Evolutionary conservation across 2,888 invertebrate genomes (phyloP), one percentile per base, ranked within the genome.

Genomic region (Tuberolachnus salignus): DNA sequence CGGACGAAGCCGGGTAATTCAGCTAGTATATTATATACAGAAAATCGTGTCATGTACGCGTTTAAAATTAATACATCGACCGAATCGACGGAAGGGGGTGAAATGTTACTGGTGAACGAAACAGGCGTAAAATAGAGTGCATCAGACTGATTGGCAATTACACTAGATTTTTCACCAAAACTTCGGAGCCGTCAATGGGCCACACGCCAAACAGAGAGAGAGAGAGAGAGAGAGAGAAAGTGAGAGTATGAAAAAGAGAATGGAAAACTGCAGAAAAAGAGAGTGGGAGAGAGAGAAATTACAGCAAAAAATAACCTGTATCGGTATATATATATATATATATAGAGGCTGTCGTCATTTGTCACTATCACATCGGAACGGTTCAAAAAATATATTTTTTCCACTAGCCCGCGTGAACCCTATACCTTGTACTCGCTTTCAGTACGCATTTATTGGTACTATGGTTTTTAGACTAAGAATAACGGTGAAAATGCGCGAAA

Each of bases 321-420:
- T 63, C n/a, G n/a, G 42, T 34, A 61, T 16, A 19, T 14, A 51
- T 14, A 16, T 34, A 34, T 3, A 6, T 34, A 34, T 34, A 16
- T 51, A 16, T 4, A 4, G 19, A 14, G 34, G 21, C 42, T 74
- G 66, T 66, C 75, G 75, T 75, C 66, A 67, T 75, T 75, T 75
- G 75, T 67, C 75, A 75, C 75, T 75, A 66, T 75, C 75, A 75
- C 67, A 57, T 67, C 26, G 64, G 46, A 26, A 67, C 46, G 55
- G 66, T 75, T 67, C 75, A 67, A 67, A 74, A n/a, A 75, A 75
- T 66, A 26, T 67, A 75, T 75, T 75, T 75, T 75, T 44, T 66
- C 55, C 66, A 16, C 66, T 66, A 44, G 14, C 34, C 19, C 16
- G 51, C 13, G 23, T 51, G 16, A 8, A 67, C 42, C 21, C n/a